These are phyloP conservation scores for Drosophila arawakana DNA, from an alignment of 1,140 invertebrate species.

Conservation along the genomic window DNA sequence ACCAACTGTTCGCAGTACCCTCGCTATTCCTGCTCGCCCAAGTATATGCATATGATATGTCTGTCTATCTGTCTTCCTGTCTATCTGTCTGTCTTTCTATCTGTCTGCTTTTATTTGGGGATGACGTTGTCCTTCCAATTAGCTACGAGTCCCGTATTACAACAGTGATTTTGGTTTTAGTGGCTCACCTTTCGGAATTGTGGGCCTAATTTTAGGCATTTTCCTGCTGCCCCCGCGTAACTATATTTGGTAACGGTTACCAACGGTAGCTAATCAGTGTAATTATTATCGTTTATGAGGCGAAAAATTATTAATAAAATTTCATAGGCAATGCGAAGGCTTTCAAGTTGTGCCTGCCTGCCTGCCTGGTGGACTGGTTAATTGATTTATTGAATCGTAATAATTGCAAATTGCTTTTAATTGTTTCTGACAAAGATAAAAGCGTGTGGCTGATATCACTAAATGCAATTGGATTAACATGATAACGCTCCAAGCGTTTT, in stretches of 20 bases:
- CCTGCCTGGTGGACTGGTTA: constrained; percentile 47
- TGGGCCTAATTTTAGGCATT: constrained; percentile 48
- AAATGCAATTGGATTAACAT: constrained; percentile 45
- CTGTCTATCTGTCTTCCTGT: not conserved
- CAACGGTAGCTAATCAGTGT: constrained; percentile 54
- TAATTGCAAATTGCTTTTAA: constrained; percentile 78
- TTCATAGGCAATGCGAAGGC: constrained; percentile 50
- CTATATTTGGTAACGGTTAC: constrained; percentile 12
- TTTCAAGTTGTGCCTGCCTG: not conserved
- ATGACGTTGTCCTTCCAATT: constrained; percentile 37
- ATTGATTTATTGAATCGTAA: constrained; percentile 74
- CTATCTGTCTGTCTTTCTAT: not conserved
- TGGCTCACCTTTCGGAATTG: constrained; percentile 25
- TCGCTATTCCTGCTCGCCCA: not conserved
- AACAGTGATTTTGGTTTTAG: constrained; percentile 36
- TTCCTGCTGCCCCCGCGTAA: no score
- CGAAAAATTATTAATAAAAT: constrained; percentile 73
- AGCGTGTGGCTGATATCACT: constrained; percentile 29
- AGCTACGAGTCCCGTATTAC: constrained; percentile 5
- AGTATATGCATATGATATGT: not conserved
- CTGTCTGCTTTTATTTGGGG: constrained; percentile 5
- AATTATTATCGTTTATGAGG: constrained; percentile 71
- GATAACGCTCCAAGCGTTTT: constrained; percentile 9
- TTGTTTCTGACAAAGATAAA: constrained; percentile 62
- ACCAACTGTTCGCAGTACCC: not conserved